phyloP scores from a whole-genome alignment of 1,140 invertebrate genomes.

The Artemia franciscana region DNA sequence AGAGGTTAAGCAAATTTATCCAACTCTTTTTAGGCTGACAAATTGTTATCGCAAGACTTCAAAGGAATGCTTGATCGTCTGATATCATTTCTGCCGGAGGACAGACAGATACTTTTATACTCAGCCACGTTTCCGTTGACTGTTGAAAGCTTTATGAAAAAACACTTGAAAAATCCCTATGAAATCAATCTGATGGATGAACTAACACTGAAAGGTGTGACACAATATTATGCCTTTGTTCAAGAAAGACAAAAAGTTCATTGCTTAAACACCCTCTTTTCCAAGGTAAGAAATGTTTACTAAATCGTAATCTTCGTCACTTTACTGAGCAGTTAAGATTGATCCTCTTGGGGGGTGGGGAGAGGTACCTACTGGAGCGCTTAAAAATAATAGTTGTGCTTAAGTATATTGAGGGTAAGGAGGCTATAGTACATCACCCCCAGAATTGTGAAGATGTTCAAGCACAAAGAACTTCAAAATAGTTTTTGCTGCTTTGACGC shows the following conservation, averaged over 20 bases:
- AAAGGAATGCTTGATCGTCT: constrained; percentile 95
- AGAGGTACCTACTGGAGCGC: no score
- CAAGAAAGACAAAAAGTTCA: constrained; percentile 99
- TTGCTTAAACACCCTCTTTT: constrained; percentile 97
- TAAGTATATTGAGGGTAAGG: no score
- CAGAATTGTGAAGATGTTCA: no score
- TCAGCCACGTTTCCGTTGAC: constrained; percentile 97
- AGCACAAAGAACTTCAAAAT: no score
- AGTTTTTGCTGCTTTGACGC: no score
- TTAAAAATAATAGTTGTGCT: no score
- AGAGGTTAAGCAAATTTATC: constrained; percentile 6
- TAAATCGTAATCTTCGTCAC: no score
- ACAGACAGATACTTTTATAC: constrained; percentile 92
- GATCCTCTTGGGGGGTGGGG: no score
- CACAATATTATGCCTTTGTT: constrained; percentile 99
- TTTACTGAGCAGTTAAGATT: no score
- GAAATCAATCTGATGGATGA: constrained; percentile 99
- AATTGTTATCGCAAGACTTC: constrained; percentile 95
- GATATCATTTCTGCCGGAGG: constrained; percentile 72
- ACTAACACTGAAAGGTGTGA: constrained; percentile 93
- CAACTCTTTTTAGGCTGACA: constrained; percentile 54
- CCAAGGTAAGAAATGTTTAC: constrained; percentile 74
- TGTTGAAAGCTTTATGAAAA: constrained; percentile 97
- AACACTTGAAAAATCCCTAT: constrained; percentile 85
- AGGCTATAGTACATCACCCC: no score